These are phyloP conservation scores for Alaudala cheleensis DNA, from an alignment of 2,113 vertebrate genomes.

Conservation along the genomic window DNA sequence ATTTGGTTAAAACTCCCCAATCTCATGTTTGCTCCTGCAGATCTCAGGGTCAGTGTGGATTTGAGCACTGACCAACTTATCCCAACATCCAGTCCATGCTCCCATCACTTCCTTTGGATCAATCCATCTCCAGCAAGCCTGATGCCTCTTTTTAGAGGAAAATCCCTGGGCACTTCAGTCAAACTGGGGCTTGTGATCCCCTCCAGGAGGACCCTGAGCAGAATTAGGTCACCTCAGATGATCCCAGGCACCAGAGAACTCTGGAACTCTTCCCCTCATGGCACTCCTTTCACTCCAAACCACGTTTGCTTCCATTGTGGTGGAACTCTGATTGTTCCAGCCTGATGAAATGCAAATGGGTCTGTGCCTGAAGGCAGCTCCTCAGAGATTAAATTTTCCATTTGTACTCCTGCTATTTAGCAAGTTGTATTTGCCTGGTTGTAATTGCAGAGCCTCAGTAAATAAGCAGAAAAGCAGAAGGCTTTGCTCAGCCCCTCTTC, in stretches of 20 bases:
- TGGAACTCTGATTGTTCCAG: background rate
- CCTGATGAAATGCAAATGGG: background rate
- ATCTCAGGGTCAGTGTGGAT: background rate
- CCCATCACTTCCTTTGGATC: background rate
- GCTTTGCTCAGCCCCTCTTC: background rate
- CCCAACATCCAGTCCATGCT: background rate
- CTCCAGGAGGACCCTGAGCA: rapidly evolving
- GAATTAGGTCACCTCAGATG: background rate
- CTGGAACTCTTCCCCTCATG: background rate
- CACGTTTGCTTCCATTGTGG: background rate
- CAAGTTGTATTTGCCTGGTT: background rate
- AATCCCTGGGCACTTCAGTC: background rate
- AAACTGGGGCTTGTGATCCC: background rate
- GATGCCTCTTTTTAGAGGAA: background rate
- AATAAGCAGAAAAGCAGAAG: background rate
- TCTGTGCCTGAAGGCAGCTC: background rate
- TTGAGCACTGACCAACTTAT: background rate
- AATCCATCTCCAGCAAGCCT: background rate
- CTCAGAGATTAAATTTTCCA: background rate
- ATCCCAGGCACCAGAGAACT: background rate
- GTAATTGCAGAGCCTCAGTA: background rate
- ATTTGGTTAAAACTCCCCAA: background rate
- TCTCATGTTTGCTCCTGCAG: rapidly evolving
- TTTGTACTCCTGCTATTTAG: background rate
- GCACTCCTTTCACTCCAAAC: background rate